Conservation (phyloP, 2,113 vertebrate species). For the Neotoma lepida region DNA sequence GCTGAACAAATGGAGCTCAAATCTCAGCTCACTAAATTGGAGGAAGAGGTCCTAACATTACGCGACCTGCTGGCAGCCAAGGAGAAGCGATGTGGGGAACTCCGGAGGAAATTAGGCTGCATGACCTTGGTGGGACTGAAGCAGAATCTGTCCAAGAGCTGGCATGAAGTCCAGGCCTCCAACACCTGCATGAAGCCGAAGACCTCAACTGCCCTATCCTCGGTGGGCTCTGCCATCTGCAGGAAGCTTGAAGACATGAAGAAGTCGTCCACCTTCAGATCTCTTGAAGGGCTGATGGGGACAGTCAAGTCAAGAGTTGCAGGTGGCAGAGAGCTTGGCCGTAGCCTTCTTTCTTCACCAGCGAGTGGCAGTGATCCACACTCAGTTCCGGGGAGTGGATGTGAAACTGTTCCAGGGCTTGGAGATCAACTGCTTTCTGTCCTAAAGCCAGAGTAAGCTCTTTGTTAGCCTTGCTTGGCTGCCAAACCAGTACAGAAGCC, state of each 20-base stretch:
- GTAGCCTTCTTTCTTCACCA: constrained; percentile 85
- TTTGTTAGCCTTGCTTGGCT: constrained; percentile 66
- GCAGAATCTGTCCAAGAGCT: constrained; percentile 92
- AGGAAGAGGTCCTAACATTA: constrained; percentile 93
- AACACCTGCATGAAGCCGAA: constrained; percentile 90
- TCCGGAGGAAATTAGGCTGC: constrained; percentile 93
- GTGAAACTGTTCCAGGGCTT: background rate
- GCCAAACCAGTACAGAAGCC: constrained; percentile 66
- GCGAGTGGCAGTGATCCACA: constrained; percentile 83
- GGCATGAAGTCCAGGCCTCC: constrained; percentile 94
- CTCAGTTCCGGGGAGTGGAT: constrained; percentile 82
- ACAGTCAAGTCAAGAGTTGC: constrained; percentile 93
- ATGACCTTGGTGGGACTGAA: constrained; percentile 89
- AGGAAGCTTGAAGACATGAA: constrained; percentile 93
- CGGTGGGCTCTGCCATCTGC: constrained; percentile 90
- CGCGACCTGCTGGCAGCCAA: constrained; percentile 91
- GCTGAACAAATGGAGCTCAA: constrained; percentile 7
- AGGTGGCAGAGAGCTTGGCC: constrained; percentile 87
- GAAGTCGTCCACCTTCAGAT: constrained; percentile 95
- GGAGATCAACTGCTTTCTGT: constrained; percentile 80
- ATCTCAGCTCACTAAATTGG: constrained; percentile 85
- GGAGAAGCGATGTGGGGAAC: constrained; percentile 90
- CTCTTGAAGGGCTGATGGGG: constrained; percentile 93
- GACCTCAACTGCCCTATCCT: constrained; percentile 91
- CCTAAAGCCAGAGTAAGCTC: constrained; percentile 83